A percentile compares a stretch with the other conserved stretches of the same genome.
These are phyloP conservation scores for Vanessa tameamea DNA, from an alignment of 1,140 invertebrate species.

Conservation along the genomic window DNA sequence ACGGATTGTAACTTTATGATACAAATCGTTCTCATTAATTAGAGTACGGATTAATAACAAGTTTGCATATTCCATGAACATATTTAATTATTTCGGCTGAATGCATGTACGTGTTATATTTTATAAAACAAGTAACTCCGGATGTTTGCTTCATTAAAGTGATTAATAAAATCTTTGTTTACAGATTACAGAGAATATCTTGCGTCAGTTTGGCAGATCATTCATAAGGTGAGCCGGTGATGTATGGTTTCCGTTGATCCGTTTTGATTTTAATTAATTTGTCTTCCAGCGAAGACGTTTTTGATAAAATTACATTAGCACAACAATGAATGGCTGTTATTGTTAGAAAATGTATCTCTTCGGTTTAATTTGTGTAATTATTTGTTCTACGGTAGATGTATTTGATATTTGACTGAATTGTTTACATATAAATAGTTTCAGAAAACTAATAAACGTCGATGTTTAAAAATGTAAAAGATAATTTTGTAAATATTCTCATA, in stretches of 20 bases:
- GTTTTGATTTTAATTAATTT: neutral
- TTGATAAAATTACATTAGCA: too few relatives aligned
- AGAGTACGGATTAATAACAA: slow-evolving; percentile 13
- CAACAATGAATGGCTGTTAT: too few relatives aligned
- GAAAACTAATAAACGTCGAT: too few relatives aligned
- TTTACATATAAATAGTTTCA: too few relatives aligned
- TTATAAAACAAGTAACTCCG: slow-evolving; percentile 18
- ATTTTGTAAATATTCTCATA: too few relatives aligned
- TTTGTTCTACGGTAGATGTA: too few relatives aligned
- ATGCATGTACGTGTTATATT: slow-evolving; percentile 6
- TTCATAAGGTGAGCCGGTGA: neutral
- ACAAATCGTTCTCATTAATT: slow-evolving; percentile 23
- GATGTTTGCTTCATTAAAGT: slow-evolving; percentile 32
- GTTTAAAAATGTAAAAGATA: too few relatives aligned
- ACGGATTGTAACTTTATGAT: neutral
- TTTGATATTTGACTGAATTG: too few relatives aligned
- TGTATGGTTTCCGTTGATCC: slow-evolving; percentile 12
- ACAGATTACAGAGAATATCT: slow-evolving; percentile 3
- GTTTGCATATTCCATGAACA: slow-evolving; percentile 22
- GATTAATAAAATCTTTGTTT: slow-evolving; percentile 19
- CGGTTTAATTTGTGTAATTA: too few relatives aligned
- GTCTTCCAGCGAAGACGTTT: neutral
- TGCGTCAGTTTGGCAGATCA: slow-evolving; percentile 16
- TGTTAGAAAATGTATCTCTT: too few relatives aligned
- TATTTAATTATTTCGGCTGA: slow-evolving; percentile 23